Percentiles rank a stretch among this genome's conserved stretches.
These are phyloP conservation scores for Arizona elegans DNA, from an alignment of 2,113 vertebrate species.

Conservation along the genomic window DNA sequence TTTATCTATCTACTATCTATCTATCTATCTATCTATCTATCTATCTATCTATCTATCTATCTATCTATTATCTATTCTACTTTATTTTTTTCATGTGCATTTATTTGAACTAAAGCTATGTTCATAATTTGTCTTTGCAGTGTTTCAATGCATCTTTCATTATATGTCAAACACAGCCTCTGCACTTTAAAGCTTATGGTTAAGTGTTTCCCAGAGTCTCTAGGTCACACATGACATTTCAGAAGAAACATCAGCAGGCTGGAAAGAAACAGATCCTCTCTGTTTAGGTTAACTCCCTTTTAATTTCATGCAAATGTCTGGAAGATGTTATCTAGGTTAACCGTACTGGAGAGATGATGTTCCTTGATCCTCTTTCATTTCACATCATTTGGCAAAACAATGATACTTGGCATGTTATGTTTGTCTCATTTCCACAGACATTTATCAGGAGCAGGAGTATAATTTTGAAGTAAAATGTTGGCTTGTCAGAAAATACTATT, in stretches of 20 bases:
- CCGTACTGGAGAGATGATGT: constrained; percentile 25
- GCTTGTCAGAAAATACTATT: constrained; percentile 5
- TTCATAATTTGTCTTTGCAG: constrained; percentile 17
- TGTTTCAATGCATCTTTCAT: constrained; percentile 36
- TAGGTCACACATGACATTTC: constrained; percentile 57
- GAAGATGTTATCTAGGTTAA: constrained; percentile 56
- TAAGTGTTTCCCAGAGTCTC: constrained; percentile 56
- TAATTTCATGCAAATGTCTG: constrained; percentile 54
- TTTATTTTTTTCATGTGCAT: background rate
- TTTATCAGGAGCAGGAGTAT: constrained; percentile 36
- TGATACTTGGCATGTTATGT: constrained; percentile 4
- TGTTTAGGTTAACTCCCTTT: constrained; percentile 46
- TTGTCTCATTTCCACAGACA: constrained; percentile 31
- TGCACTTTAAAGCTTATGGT: constrained; percentile 45
- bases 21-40: no score
- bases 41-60: no score
- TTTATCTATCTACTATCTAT: no score
- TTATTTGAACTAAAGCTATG: constrained; percentile 28
- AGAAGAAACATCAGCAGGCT: constrained; percentile 26
- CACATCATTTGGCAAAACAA: constrained; percentile 35
- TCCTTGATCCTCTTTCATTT: constrained; percentile 41
- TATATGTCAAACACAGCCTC: background rate
- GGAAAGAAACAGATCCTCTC: constrained; percentile 45
- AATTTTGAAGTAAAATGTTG: constrained; percentile 41
- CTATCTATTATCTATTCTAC: background rate